Evolutionary conservation across 2,797 vertebrate species (phyloP), one percentile per base, ranked within the genome.

Genomic region (Notolepis coatsorum): DNA sequence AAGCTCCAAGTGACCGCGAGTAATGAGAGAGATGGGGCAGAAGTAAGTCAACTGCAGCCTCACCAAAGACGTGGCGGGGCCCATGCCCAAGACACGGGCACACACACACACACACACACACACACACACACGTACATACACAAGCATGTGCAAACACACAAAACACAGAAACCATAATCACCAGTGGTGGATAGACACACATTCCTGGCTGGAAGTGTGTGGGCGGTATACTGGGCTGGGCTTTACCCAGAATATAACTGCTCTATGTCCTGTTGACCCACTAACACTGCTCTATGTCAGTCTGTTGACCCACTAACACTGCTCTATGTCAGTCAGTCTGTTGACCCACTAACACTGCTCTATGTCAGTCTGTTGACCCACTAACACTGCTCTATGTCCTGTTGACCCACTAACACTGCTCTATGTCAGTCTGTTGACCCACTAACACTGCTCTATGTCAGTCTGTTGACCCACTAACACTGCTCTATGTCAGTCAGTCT

Each of bases 1-100:
- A 67, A 68, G 77, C 77, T 88, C 78, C 79, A 82, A 88, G 86
- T 88, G 81, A 85, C 79, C 81, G 61, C 73, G 62, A 91, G 77
- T 88, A 88, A 89, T 80, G 78, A 63, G 60, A 62, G 84, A 77
- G 82, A 86, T 82, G 83, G 78, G 76, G 84, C 68, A 21, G 50
- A 85, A 87, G 65, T 85, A 87, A 58, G 18, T 68, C 58, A 39
- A 56, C 75, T 76, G 87, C 71, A 80, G 82, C 73, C 73, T 74
- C 70, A n/a, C 60, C 58, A 71, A 81, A 81, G 71, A 74, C 62
- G 79, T 45, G 59, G 58, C 27, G 47, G 5, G 27, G 2, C 4
- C 30, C 25, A 27, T 17, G 47, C 30, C 25, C 4, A n/a, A 13
- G 31, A 17, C 13, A 3, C 24, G 33, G 33, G 25, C 73, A 65